Evolutionary conservation across 2,797 vertebrate genomes (phyloP).

Genomic region (Eulemur mongoz): DNA sequence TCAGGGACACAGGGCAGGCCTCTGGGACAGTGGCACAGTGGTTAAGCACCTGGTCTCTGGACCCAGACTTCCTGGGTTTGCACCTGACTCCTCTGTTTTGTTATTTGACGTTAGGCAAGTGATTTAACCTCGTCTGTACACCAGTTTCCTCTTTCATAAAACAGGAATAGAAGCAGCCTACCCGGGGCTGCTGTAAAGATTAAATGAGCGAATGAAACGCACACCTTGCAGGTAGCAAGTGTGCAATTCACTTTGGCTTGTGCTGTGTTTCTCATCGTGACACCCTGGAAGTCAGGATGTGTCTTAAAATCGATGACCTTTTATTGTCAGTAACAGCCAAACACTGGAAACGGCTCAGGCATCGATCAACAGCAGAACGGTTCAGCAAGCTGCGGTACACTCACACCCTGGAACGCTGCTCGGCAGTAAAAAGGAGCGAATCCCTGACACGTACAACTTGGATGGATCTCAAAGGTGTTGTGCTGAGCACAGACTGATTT

Average conservation of each 20-base stretch:
- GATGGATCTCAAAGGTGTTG: background rate
- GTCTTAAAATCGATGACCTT: background rate
- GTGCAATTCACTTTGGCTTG: background rate
- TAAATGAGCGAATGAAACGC: background rate
- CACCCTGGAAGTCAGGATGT: background rate
- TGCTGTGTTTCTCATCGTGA: background rate
- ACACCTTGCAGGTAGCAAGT: background rate
- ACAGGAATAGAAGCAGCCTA: background rate
- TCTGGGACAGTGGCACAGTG: background rate
- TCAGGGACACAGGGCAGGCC: background rate
- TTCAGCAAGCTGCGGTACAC: background rate
- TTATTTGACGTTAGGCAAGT: background rate
- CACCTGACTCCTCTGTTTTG: background rate
- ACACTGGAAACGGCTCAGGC: background rate
- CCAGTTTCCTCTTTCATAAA: background rate
- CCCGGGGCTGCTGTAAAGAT: background rate
- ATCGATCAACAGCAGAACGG: background rate
- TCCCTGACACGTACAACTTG: background rate
- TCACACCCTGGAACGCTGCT: background rate
- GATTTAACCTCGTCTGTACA: background rate
- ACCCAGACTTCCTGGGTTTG: background rate
- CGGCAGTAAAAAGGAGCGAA: background rate
- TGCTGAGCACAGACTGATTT: background rate
- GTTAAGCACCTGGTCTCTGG: background rate
- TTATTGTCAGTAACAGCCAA: background rate